phyloP scores from a whole-genome alignment of 2,888 invertebrate species.

The Caenorhabditis panamensis region DNA sequence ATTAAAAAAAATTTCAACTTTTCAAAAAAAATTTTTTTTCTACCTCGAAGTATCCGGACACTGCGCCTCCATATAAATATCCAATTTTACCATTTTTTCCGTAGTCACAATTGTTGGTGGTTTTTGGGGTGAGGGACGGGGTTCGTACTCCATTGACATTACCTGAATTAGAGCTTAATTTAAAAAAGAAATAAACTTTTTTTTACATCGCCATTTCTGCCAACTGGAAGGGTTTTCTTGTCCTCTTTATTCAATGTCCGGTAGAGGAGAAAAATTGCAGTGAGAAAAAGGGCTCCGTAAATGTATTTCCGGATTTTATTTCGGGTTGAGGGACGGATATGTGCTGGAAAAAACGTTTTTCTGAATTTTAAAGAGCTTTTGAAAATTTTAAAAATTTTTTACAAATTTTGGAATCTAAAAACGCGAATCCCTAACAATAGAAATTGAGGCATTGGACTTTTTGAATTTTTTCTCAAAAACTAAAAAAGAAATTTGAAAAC shows the following conservation, averaged over 20 bases:
- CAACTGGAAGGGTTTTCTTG: slow-evolving; percentile 1
- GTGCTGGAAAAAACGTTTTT: slow-evolving; percentile 63
- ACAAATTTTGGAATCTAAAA: background rate
- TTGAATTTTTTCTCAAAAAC: too few species aligned
- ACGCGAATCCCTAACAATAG: too few species aligned
- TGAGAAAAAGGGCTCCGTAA: slow-evolving; percentile 62
- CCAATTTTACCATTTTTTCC: slow-evolving; percentile 73
- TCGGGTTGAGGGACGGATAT: slow-evolving; percentile 61
- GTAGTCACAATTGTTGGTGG: background rate
- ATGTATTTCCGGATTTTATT: slow-evolving; percentile 72
- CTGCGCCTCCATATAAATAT: slow-evolving; percentile 80
- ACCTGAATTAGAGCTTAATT: slow-evolving; percentile 45
- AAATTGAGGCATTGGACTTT: too few species aligned
- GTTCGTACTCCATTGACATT: slow-evolving; percentile 45
- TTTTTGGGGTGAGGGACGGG: background rate
- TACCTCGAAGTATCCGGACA: slow-evolving; percentile 80
- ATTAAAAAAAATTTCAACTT: slow-evolving; percentile 45
- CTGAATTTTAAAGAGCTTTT: too few species aligned
- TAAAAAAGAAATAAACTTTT: background rate
- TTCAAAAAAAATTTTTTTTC: background rate
- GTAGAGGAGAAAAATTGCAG: slow-evolving; percentile 48
- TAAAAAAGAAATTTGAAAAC: too few species aligned
- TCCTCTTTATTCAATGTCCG: slow-evolving; percentile 37
- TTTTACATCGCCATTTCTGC: slow-evolving; percentile 50
- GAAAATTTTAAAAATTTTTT: background rate